Evolutionary conservation across 2,113 vertebrate species (phyloP).

Genomic region (Colinus virginianus): DNA sequence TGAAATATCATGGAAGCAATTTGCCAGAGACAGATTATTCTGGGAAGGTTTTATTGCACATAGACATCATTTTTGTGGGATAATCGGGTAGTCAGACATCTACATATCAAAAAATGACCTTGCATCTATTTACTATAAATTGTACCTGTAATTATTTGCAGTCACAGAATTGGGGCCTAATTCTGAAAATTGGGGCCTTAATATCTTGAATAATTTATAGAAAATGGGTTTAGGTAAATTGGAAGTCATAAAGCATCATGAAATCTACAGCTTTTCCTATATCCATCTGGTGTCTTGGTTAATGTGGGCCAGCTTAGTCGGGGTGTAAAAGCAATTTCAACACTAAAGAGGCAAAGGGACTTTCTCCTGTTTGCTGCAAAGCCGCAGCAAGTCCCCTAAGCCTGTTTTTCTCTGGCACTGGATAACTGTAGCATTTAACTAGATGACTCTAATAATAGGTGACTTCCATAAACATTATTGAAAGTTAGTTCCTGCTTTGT

Average conservation of each 20-base stretch:
- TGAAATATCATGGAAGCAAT: neutral
- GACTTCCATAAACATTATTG: neutral
- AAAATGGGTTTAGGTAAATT: neutral
- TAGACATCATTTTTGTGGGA: neutral
- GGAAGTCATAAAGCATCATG: neutral
- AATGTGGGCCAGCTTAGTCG: neutral
- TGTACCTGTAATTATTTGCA: neutral
- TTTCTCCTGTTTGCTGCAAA: neutral
- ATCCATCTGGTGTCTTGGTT: neutral
- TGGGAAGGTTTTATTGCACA: neutral
- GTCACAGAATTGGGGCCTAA: neutral
- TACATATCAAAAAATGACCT: neutral
- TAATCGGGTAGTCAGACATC: slow-evolving; percentile 10
- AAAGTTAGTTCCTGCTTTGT: neutral
- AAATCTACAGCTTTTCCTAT: neutral
- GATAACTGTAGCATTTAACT: neutral
- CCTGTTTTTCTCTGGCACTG: neutral
- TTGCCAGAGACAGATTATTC: neutral
- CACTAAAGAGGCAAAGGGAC: neutral
- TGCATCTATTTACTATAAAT: neutral
- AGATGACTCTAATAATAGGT: neutral
- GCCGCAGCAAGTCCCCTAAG: neutral
- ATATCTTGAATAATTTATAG: neutral
- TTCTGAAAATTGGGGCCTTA: neutral
- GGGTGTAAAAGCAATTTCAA: neutral